Conservation (phyloP, 2,888 invertebrate genomes). For the Hypsopygia costalis region DNA sequence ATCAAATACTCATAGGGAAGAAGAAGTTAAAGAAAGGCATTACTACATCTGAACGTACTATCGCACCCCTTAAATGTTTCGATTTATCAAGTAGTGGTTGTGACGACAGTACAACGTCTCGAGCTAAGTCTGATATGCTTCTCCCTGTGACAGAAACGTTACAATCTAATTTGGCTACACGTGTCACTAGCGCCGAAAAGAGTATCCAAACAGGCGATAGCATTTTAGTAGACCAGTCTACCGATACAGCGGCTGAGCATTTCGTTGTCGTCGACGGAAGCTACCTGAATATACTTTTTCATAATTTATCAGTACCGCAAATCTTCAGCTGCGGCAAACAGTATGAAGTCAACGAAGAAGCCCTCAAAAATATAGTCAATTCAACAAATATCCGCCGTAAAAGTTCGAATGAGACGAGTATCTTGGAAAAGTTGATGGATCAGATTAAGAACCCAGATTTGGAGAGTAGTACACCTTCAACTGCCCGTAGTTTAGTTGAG, state of each 20-base stretch:
- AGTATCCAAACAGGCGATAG: constrained; percentile 59
- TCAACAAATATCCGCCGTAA: constrained; percentile 41
- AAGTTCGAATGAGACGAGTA: constrained; percentile 34
- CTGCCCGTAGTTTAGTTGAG: constrained; percentile 66
- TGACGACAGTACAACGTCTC: constrained; percentile 50
- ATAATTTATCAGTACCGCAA: constrained; percentile 56
- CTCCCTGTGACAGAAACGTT: constrained; percentile 13
- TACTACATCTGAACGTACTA: constrained; percentile 39
- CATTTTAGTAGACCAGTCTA: constrained; percentile 28
- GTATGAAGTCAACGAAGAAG: constrained; percentile 71
- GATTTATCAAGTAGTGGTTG: constrained; percentile 68
- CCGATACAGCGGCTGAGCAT: constrained; percentile 49
- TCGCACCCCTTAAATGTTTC: constrained; percentile 65
- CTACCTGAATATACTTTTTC: constrained; percentile 66
- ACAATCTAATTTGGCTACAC: constrained; percentile 1
- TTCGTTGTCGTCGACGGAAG: constrained; percentile 64
- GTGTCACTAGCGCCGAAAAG: constrained; percentile 48
- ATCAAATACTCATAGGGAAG: constrained; percentile 57
- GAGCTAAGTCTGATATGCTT: constrained; percentile 22
- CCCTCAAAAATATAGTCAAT: constrained; percentile 55
- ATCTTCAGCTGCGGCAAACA: constrained; percentile 66
- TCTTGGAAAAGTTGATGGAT: constrained; percentile 51
- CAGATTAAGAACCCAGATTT: constrained; percentile 48
- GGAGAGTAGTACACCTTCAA: constrained; percentile 56
- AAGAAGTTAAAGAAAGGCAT: constrained; percentile 56